phyloP scores from a whole-genome alignment of 2,888 invertebrate genomes.

The Dilophus febrilis region DNA sequence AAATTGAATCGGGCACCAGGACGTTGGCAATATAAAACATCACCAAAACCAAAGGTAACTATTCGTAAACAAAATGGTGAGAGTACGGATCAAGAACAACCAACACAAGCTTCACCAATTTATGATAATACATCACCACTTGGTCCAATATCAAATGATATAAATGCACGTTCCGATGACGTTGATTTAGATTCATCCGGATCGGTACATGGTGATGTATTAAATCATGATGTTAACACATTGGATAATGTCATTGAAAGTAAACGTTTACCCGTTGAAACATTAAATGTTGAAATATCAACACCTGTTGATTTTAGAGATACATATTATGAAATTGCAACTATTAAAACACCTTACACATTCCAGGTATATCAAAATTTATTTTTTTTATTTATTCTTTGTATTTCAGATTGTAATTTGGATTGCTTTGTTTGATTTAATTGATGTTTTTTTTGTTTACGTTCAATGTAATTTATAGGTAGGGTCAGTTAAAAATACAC shows the following conservation, averaged over 20 bases:
- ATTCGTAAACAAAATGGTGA: slow-evolving; percentile 52
- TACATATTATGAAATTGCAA: slow-evolving; percentile 77
- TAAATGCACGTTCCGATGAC: slow-evolving; percentile 36
- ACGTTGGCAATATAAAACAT: slow-evolving; percentile 82
- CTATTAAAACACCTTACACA: slow-evolving; percentile 75
- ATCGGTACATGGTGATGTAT: slow-evolving; percentile 42
- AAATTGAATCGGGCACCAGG: slow-evolving; percentile 69
- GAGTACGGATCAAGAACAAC: slow-evolving; percentile 31
- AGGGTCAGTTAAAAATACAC: slow-evolving; percentile 70
- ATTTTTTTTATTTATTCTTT: background rate
- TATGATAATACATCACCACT: slow-evolving; percentile 29
- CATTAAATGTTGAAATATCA: slow-evolving; percentile 74
- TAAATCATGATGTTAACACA: slow-evolving; percentile 41
- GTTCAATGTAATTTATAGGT: slow-evolving; percentile 41
- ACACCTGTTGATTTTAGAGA: slow-evolving; percentile 74
- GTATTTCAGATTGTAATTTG: background rate
- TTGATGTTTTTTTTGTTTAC: too few relatives aligned
- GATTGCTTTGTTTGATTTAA: too few relatives aligned
- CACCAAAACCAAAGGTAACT: slow-evolving; percentile 68
- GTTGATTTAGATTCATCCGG: slow-evolving; percentile 59
- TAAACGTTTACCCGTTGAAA: slow-evolving; percentile 52
- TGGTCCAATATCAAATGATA: slow-evolving; percentile 15
- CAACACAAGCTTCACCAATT: slow-evolving; percentile 15
- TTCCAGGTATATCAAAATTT: slow-evolving; percentile 50
- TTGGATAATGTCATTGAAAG: slow-evolving; percentile 40